Percentiles rank a stretch among this genome's conserved stretches.
These are phyloP conservation scores for Pseudonaja textilis DNA, from an alignment of 2,113 vertebrate genomes.

Conservation along the genomic window DNA sequence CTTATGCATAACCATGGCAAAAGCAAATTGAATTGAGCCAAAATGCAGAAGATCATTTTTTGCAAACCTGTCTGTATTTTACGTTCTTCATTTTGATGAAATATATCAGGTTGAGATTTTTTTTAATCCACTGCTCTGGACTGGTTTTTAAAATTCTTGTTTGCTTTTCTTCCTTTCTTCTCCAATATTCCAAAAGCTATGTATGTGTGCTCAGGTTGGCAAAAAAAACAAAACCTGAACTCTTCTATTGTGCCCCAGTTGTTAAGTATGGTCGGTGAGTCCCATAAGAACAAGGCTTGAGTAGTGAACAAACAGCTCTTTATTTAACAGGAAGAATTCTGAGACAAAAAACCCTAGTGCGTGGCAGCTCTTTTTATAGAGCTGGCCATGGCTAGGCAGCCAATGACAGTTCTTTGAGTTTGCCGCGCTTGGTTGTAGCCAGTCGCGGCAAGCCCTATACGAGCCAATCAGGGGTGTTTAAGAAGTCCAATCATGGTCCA, in stretches of 20 bases:
- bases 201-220: not conserved
- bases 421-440: too few relatives aligned
- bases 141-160: not conserved
- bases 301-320: too few relatives aligned
- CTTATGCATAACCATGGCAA: slow-evolving; percentile 43
- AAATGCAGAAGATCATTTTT: slow-evolving; percentile 33
- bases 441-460: too few relatives aligned
- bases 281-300: too few relatives aligned
- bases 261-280: too few relatives aligned
- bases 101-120: not conserved
- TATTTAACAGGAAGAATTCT: too few relatives aligned
- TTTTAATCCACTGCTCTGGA: slow-evolving; percentile 13
- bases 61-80: slow-evolving; percentile 14
- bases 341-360: too few relatives aligned
- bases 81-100: not conserved
- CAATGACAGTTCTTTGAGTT: too few relatives aligned
- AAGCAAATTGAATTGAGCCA: slow-evolving; percentile 3
- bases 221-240: not conserved
- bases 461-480: too few relatives aligned
- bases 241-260: not conserved
- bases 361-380: too few relatives aligned
- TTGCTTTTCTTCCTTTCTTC: not conserved
- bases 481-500: too few relatives aligned
- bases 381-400: too few relatives aligned
- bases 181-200: not conserved